Evolutionary conservation across 2,797 vertebrate genomes (phyloP).

Genomic region (Menidia menidia): DNA sequence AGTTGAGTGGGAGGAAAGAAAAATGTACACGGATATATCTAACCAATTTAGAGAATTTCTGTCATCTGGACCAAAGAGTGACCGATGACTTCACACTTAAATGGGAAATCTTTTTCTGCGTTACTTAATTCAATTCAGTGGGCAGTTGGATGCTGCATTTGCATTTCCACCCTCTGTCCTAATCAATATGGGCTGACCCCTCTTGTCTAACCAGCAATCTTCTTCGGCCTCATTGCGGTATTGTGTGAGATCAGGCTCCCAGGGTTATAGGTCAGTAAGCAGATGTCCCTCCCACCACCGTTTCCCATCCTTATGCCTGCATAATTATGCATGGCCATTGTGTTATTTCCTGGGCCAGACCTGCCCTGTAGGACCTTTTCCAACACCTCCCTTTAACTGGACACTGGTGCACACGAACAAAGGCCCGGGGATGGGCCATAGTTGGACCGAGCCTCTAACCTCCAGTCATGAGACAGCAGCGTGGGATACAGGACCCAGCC

Average conservation of each 20-base stretch:
- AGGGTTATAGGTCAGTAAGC: slow-evolving; percentile 78
- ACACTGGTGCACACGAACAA: slow-evolving; percentile 64
- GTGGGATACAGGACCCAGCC: slow-evolving; percentile 56
- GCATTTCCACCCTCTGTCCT: slow-evolving; percentile 60
- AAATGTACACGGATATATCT: slow-evolving; percentile 3
- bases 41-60: slow-evolving; percentile 11
- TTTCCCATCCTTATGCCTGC: slow-evolving; percentile 75
- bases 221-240: slow-evolving; percentile 56
- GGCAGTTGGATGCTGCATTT: slow-evolving; percentile 67
- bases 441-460: slow-evolving; percentile 70
- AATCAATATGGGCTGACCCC: slow-evolving; percentile 75
- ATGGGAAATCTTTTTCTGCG: slow-evolving; percentile 22
- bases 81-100: slow-evolving; percentile 17
- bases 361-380: slow-evolving; percentile 54
- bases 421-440: slow-evolving; percentile 64
- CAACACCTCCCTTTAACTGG: slow-evolving; percentile 72
- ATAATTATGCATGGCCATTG: slow-evolving; percentile 79
- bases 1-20: not conserved
- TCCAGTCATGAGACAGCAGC: slow-evolving; percentile 71
- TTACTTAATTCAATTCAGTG: slow-evolving; percentile 52
- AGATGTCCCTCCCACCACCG: slow-evolving; percentile 80
- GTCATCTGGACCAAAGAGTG: slow-evolving; percentile 20
- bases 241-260: slow-evolving; percentile 73
- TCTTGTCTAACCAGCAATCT: slow-evolving; percentile 65
- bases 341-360: slow-evolving; percentile 64